Evolutionary conservation across 1,140 invertebrate genomes (phyloP).

Genomic region (Lordiphosa collinella): DNA sequence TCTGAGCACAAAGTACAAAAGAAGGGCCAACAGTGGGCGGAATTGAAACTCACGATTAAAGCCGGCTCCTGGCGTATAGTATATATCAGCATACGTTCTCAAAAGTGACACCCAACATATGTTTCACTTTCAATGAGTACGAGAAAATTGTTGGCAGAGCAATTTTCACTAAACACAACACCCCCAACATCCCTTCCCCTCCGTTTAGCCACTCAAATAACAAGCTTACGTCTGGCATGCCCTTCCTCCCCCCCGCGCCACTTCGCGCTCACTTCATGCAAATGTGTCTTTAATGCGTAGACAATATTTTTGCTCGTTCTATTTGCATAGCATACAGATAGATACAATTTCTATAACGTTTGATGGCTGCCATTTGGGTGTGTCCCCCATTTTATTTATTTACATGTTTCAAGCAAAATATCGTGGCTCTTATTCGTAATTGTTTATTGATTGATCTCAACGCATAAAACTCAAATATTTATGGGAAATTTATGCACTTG

Average conservation of each 20-base stretch:
- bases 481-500: slow-evolving; percentile 16
- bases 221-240: neutral
- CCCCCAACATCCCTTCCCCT: neutral
- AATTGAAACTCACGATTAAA: slow-evolving; percentile 7
- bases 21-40: slow-evolving; percentile 6
- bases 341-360: slow-evolving; percentile 39
- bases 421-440: slow-evolving; percentile 20
- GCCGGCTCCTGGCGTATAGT: slow-evolving; percentile 7
- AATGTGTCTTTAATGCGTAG: slow-evolving; percentile 41
- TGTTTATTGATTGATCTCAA: slow-evolving; percentile 43
- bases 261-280: slow-evolving; percentile 8
- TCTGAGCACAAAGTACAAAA: slow-evolving; percentile 5
- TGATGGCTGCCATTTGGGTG: slow-evolving; percentile 13
- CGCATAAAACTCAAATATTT: slow-evolving; percentile 16
- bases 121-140: slow-evolving; percentile 50
- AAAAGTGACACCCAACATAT: slow-evolving; percentile 53
- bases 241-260: neutral
- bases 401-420: slow-evolving; percentile 22
- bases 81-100: slow-evolving; percentile 33
- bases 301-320: slow-evolving; percentile 17
- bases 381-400: slow-evolving; percentile 23
- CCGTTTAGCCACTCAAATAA: neutral
- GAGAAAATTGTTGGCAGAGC: slow-evolving; percentile 42
- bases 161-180: slow-evolving; percentile 54
- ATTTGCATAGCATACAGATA: slow-evolving; percentile 25